Evolutionary conservation across 2,113 vertebrate genomes (phyloP), one percentile per base, ranked within the genome.

Genomic region (Sphyrna mokarran): DNA sequence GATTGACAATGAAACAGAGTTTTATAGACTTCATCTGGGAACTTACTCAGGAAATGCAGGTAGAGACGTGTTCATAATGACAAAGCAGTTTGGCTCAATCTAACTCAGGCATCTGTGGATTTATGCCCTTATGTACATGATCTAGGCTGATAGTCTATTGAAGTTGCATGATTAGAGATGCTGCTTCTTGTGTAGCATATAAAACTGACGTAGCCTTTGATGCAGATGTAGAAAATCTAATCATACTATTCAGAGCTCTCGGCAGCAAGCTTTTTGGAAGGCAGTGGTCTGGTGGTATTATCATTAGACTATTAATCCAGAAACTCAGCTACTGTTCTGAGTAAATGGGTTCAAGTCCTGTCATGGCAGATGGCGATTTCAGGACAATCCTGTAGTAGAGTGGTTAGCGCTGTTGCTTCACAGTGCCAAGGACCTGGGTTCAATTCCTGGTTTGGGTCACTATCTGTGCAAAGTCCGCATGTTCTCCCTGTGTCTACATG

Each of bases 31-130:
- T 86, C 95, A 94, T 4, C 96, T 98, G 4, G 97, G 97, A 48
- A 90, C 23, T 69, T 97, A 97, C 96, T 96, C 13, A 0, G 97
- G 97, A 78, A 97, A 96, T 14, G 97, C 97, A 97, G 97, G 97
- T 98, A 97, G 9, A 54, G 29, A 90, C 26, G 26, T 33, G 29
- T 33, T 54, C 54, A 33, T 90, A 29, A 16, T 54, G 48, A 54
- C 48, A 54, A 54, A 54, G 76, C 9, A 70, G 69, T 72, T 72
- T 54, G 70, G 69, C 69, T 70, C 69, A 70, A 70, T 70, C 68
- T 69, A 16, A 69, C 20, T 69, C 68, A 22, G 14, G 20, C 33
- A 13, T 1, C 11, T 78, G 76, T 78, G 33, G 76, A 13, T 83
- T 83, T 18, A 40, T 83, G 16, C 6, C 5, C 37, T 83, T 43